Evolutionary conservation across 2,113 vertebrate genomes (phyloP).

Genomic region (Muntiacus reevesi): DNA sequence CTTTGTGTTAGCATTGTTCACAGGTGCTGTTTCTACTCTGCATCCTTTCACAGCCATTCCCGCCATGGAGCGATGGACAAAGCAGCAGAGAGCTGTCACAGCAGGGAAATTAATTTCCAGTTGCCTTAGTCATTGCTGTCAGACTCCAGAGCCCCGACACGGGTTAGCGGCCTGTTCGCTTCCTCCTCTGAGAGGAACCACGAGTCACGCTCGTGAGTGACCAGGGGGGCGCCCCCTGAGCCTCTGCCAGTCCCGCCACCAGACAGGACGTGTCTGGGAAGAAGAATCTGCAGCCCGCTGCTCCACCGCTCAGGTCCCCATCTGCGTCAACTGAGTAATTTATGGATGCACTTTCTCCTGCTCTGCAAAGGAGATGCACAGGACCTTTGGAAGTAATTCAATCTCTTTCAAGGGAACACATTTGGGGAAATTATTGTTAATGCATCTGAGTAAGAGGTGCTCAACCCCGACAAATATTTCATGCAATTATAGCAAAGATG

Average conservation of each 20-base stretch:
- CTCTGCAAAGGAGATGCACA: constrained; percentile 32
- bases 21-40: not conserved
- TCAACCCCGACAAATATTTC: constrained; percentile 78
- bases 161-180: constrained; percentile 41
- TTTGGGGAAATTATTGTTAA: constrained; percentile 77
- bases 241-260: constrained; percentile 2
- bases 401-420: constrained; percentile 71
- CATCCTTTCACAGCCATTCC: not conserved
- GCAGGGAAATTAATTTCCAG: constrained; percentile 37
- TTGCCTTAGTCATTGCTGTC: constrained; percentile 16
- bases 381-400: constrained; percentile 75
- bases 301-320: constrained; percentile 47
- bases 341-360: constrained; percentile 62
- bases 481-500: constrained; percentile 78
- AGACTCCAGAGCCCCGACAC: not conserved
- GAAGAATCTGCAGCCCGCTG: constrained; percentile 38
- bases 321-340: constrained; percentile 69
- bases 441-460: constrained; percentile 76
- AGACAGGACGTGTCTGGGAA: constrained; percentile 45
- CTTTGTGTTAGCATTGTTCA: not conserved
- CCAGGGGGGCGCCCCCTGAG: not conserved
- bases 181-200: not conserved
- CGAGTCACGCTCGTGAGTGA: not conserved
- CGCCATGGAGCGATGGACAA: not conserved
- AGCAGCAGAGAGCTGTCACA: not conserved